Evolutionary conservation across 2,888 invertebrate genomes (phyloP).

Genomic region (Drepanosiphum platanoidis): DNA sequence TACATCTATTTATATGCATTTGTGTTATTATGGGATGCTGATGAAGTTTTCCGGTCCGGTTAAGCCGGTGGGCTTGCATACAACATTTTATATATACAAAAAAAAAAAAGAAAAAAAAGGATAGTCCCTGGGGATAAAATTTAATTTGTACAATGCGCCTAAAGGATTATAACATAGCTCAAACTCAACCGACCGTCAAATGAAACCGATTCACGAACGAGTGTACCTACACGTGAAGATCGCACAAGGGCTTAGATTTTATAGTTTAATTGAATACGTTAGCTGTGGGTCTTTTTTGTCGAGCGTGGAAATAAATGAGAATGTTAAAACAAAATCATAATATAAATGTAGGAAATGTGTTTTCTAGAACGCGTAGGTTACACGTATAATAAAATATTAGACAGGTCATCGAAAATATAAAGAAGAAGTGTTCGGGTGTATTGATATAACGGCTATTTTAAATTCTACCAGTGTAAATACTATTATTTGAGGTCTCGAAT

Average conservation of each 20-base stretch:
- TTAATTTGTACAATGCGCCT: conserved; percentile 53
- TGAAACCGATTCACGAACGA: conserved; percentile 53
- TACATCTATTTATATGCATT: neutral
- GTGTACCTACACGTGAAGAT: conserved; percentile 37
- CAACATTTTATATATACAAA: conserved; percentile 37
- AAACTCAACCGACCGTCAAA: conserved; percentile 52
- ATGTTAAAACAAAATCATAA: too few relatives aligned
- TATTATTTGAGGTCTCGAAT: too few relatives aligned
- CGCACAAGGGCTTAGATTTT: conserved; percentile 36
- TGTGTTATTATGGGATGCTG: conserved; percentile 41
- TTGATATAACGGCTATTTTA: too few relatives aligned
- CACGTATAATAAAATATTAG: too few relatives aligned
- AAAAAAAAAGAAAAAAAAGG: too few relatives aligned
- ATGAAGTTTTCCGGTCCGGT: conserved; percentile 54
- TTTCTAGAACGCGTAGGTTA: too few relatives aligned
- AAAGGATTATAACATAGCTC: conserved; percentile 57
- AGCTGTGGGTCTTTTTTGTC: neutral
- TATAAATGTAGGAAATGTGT: too few relatives aligned
- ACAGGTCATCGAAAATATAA: too few relatives aligned
- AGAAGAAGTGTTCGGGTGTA: too few relatives aligned
- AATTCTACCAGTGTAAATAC: too few relatives aligned
- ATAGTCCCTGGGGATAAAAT: conserved; percentile 36
- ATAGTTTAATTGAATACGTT: conserved; percentile 36
- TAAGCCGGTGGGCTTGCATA: conserved; percentile 33
- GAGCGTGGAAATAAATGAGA: too few relatives aligned